Percentiles rank a stretch among this genome's conserved stretches.
phyloP scores from a whole-genome alignment of 37 sponge, comb jelly and placozoan genomes.

The Bolinopsis microptera region DNA sequence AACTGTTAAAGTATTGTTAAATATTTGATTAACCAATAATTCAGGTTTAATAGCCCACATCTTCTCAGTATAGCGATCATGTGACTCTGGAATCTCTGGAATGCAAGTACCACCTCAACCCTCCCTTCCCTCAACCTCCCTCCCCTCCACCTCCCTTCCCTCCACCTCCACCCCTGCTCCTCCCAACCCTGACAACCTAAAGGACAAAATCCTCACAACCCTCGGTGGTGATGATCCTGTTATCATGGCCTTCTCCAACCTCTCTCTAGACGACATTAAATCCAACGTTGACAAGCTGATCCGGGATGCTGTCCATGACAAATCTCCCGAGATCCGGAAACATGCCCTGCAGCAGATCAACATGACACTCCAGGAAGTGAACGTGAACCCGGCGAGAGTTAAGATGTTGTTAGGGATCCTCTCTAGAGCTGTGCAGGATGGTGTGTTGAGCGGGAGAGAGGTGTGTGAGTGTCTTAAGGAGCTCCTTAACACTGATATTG shows the following conservation, averaged over 20 bases:
- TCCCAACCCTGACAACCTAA: slow-evolving; percentile 45
- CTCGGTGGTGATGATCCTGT: slow-evolving; percentile 61
- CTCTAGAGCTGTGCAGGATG: slow-evolving; percentile 30
- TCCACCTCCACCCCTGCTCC: slow-evolving; percentile 11
- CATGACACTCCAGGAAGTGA: slow-evolving; percentile 26
- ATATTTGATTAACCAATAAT: too few species aligned
- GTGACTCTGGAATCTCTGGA: not conserved
- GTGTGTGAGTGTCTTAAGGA: slow-evolving; percentile 45
- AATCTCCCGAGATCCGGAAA: not conserved
- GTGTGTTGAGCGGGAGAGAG: slow-evolving; percentile 1
- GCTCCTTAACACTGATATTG: slow-evolving; percentile 14
- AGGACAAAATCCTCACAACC: slow-evolving; percentile 33
- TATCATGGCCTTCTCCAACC: slow-evolving; percentile 57
- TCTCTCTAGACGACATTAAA: slow-evolving; percentile 39
- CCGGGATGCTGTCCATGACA: slow-evolving; percentile 40
- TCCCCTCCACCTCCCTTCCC: not conserved
- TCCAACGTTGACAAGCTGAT: slow-evolving; percentile 14
- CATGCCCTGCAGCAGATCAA: slow-evolving; percentile 22
- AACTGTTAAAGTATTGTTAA: too few species aligned
- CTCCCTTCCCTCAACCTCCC: too few species aligned
- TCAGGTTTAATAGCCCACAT: not conserved
- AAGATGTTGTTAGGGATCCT: slow-evolving; percentile 15
- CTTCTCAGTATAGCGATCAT: not conserved
- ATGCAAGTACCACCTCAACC: not conserved
- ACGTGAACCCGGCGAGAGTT: not conserved